A percentile compares a stretch with the other conserved stretches of the same genome.
Evolutionary conservation across 2,888 invertebrate genomes (phyloP).

Genomic region (Lamellibrachia satsuma): DNA sequence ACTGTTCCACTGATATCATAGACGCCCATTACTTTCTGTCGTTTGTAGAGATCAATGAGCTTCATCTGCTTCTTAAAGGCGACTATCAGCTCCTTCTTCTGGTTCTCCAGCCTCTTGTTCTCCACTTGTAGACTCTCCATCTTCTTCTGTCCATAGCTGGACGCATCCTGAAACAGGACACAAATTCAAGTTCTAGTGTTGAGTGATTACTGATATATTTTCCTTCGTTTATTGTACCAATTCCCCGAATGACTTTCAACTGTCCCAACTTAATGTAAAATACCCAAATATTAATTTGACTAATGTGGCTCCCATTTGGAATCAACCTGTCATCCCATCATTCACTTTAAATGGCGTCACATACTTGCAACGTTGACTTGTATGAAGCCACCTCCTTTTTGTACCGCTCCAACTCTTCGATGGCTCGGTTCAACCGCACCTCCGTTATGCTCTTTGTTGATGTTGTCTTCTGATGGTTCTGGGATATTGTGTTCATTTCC

Average conservation of each 20-base stretch:
- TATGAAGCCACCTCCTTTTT: slow-evolving; percentile 44
- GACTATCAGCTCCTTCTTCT: slow-evolving; percentile 66
- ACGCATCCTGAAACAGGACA: slow-evolving; percentile 49
- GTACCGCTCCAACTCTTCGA: slow-evolving; percentile 69
- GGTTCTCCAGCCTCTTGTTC: slow-evolving; percentile 65
- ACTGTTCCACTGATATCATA: neutral
- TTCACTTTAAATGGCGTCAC: neutral
- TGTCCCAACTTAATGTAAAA: neutral
- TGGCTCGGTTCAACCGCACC: slow-evolving; percentile 67
- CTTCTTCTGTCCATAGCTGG: slow-evolving; percentile 59
- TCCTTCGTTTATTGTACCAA: neutral
- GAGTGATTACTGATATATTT: neutral
- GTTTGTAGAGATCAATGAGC: slow-evolving; percentile 66
- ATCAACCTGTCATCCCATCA: too few species aligned
- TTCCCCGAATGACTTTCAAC: neutral
- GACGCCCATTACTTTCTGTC: slow-evolving; percentile 62
- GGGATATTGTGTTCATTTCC: slow-evolving; percentile 69
- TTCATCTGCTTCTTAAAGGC: slow-evolving; percentile 67
- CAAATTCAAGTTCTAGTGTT: neutral
- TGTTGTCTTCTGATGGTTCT: slow-evolving; percentile 67
- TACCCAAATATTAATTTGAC: neutral
- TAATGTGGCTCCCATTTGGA: too few species aligned
- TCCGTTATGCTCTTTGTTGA: slow-evolving; percentile 66
- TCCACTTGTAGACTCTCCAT: slow-evolving; percentile 63
- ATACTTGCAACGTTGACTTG: neutral